Conservation (phyloP, 2,113 vertebrate genomes). For the Paraplagusia blochii region DNA sequence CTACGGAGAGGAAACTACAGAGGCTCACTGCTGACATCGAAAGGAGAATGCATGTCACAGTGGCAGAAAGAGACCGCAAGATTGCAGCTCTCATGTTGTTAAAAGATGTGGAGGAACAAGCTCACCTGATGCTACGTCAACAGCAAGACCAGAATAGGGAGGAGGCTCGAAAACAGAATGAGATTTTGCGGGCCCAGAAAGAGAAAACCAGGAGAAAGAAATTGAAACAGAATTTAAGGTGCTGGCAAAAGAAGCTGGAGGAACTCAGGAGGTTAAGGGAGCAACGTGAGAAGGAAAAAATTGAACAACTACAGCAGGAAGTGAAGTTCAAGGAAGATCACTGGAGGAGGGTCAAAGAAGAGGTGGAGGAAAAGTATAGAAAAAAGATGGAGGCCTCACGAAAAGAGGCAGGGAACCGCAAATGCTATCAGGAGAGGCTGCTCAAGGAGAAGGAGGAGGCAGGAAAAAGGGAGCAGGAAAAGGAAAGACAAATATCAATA, state of each 20-base stretch:
- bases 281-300: constrained; percentile 42
- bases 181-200: constrained; percentile 40
- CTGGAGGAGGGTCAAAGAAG: constrained; percentile 50
- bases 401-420: constrained; percentile 50
- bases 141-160: constrained; percentile 68
- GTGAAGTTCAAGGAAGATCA: constrained; percentile 43
- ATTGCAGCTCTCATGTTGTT: constrained; percentile 81
- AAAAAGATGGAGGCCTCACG: constrained; percentile 33
- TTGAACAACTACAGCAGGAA: constrained; percentile 31
- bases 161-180: constrained; percentile 65
- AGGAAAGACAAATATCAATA: constrained; percentile 38
- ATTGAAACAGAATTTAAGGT: constrained; percentile 46
- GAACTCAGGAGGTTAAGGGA: constrained; percentile 56
- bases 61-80: constrained; percentile 78
- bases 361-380: constrained; percentile 50
- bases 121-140: constrained; percentile 53
- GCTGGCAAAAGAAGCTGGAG: constrained; percentile 67
- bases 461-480: constrained; percentile 43
- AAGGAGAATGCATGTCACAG: constrained; percentile 58
- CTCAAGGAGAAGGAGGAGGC: constrained; percentile 48
- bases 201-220: constrained; percentile 58
- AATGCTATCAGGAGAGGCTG: constrained; percentile 54
- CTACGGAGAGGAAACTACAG: constrained; percentile 48
- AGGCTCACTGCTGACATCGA: constrained; percentile 52
- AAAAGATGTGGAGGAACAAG: constrained; percentile 74